Percentiles rank a stretch among this genome's conserved stretches.
phyloP scores from a whole-genome alignment of 2,113 vertebrate species.

The Ailuropoda melanoleuca region DNA sequence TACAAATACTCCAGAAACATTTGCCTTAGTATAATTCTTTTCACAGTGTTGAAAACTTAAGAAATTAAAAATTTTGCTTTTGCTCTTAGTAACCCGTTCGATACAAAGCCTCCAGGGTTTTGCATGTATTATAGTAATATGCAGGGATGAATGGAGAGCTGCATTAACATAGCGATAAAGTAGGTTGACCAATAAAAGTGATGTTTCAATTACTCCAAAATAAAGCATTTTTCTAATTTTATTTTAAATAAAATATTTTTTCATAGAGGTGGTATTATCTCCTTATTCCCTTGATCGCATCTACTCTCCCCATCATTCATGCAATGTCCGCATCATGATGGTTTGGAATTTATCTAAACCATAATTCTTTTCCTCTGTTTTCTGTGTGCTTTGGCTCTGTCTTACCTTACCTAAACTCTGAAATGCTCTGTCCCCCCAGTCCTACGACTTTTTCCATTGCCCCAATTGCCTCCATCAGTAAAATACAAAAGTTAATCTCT shows the following conservation, averaged over 20 bases:
- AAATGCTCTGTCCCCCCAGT: background rate
- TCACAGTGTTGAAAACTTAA: background rate
- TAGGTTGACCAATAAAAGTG: background rate
- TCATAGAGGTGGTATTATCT: background rate
- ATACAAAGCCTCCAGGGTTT: background rate
- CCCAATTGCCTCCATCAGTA: background rate
- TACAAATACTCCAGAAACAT: background rate
- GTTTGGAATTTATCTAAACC: background rate
- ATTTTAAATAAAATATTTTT: background rate
- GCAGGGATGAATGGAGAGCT: background rate
- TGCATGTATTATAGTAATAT: background rate
- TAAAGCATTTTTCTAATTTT: background rate
- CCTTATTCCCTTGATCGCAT: rapidly evolving
- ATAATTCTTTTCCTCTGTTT: background rate
- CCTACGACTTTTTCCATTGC: background rate
- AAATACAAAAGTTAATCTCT: background rate
- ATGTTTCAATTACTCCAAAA: background rate
- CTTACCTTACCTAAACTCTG: background rate
- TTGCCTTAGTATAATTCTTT: background rate
- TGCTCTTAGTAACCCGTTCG: background rate
- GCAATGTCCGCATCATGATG: background rate
- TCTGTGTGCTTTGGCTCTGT: background rate
- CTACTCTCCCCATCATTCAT: background rate
- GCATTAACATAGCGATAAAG: background rate
- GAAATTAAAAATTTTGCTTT: background rate